Evolutionary conservation across 2,113 vertebrate genomes (phyloP).

Genomic region (Piprites chloris): DNA sequence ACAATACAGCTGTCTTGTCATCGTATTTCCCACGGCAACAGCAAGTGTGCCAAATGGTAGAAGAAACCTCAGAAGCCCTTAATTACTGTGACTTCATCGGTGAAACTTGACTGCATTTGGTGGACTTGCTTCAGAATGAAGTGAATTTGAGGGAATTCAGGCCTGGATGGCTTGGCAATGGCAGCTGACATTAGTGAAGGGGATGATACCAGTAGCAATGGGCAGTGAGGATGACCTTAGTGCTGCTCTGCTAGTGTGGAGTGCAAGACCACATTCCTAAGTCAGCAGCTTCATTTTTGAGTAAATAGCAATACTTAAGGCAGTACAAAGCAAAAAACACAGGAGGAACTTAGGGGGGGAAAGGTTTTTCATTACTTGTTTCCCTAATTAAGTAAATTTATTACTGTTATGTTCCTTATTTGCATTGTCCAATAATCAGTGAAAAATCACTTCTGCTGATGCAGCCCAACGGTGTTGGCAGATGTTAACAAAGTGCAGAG

Average conservation of each 20-base stretch:
- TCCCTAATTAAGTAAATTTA: background rate
- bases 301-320: background rate
- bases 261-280: background rate
- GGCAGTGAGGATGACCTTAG: background rate
- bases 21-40: background rate
- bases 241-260: background rate
- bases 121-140: background rate
- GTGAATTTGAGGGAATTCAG: background rate
- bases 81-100: conserved; percentile 20
- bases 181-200: background rate
- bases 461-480: background rate
- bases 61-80: background rate
- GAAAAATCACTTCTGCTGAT: background rate
- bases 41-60: conserved; percentile 26
- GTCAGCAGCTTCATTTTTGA: background rate
- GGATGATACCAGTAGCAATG: accelerated
- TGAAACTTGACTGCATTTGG: background rate
- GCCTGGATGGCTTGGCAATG: background rate
- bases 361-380: background rate
- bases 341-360: background rate
- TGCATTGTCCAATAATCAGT: background rate
- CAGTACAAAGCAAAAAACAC: background rate
- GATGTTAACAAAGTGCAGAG: background rate
- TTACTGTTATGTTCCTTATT: background rate
- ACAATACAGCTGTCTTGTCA: conserved; percentile 42